Evolutionary conservation across 2,797 vertebrate species (phyloP), one percentile per base, ranked within the genome.

Genomic region (Stomatorhinus walkeri): DNA sequence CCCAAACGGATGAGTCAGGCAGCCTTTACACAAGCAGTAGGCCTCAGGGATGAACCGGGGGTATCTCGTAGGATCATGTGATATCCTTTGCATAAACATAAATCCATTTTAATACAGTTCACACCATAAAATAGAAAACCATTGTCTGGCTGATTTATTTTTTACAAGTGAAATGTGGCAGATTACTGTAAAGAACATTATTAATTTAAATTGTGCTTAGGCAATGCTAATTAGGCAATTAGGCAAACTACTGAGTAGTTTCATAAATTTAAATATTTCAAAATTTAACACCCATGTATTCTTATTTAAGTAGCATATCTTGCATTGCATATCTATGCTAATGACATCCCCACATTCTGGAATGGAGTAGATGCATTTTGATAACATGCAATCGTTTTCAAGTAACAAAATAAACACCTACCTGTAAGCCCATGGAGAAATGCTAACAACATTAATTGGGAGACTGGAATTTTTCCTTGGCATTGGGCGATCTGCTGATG

Each of bases 361-460:
- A 76, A 76, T 76, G 32, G 32, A 16, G 14, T 76, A 76, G 28
- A 36, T 76, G 32, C 28, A 76, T 76, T 36, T 76, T 36, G 4
- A 40, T 40, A 32, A 16, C 32, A 76, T 76, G 68, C 32, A 76
- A 76, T 76, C 14, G 1, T 14, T 32, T 72, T 36, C 16, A 76
- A 76, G 10, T 19, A 76, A 76, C 68, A 72, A 24, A 68, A 76
- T 46, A 52, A 28, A 36, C 28, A 52, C 88, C 95, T 94, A 98
- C 98, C 97, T 97, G 96, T 98, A 98, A 9, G 97, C 96, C 98
- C 98, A 98, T 1, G 98, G 98, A 46, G 98, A 98, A 72, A 98
- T 92, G 94, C 98, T 98, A 92, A 95, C 96, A 92, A 98, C 93
- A 93, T 98, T 97, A 91, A 97, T 95, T 54, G 98, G 97, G 22